phyloP scores from a whole-genome alignment of 2,113 vertebrate species.

The Calyptommatus sinebrachiatus region DNA sequence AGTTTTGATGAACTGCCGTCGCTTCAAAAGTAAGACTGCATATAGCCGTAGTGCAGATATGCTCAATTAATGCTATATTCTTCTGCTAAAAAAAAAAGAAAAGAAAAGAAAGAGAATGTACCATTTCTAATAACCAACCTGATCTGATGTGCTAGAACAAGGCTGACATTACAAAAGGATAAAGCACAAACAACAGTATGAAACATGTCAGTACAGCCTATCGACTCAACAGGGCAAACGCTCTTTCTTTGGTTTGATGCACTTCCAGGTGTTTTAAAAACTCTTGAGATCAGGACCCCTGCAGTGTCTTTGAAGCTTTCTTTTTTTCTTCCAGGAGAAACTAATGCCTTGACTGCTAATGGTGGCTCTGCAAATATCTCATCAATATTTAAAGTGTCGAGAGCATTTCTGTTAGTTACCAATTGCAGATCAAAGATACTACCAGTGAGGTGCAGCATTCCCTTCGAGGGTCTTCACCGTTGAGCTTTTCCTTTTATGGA shows the following conservation, averaged over 20 bases:
- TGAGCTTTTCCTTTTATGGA: constrained; percentile 54
- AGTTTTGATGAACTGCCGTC: background rate
- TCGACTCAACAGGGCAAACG: constrained; percentile 50
- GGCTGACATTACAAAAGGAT: constrained; percentile 36
- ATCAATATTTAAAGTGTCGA: constrained; percentile 73
- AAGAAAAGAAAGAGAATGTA: background rate
- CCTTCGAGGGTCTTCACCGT: constrained; percentile 57
- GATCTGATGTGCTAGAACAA: constrained; percentile 5
- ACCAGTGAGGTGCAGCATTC: constrained; percentile 51
- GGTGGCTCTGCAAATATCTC: constrained; percentile 67
- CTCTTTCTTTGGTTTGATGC: constrained; percentile 54
- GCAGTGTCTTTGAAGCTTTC: constrained; percentile 62
- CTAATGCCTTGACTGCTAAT: constrained; percentile 62
- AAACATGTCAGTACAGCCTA: constrained; percentile 42
- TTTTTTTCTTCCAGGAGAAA: constrained; percentile 55
- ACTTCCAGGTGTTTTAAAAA: constrained; percentile 63
- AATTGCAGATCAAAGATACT: constrained; percentile 64
- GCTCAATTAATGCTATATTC: constrained; percentile 5
- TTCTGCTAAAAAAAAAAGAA: constrained; percentile 23
- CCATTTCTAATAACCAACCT: constrained; percentile 30
- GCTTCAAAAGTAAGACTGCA: constrained; percentile 14
- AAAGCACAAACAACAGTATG: constrained; percentile 38
- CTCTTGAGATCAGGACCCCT: constrained; percentile 65
- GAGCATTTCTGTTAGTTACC: constrained; percentile 65
- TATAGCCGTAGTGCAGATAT: constrained; percentile 27